Conservation (phyloP, 2,888 invertebrate genomes). For the Gibbula magus region DNA sequence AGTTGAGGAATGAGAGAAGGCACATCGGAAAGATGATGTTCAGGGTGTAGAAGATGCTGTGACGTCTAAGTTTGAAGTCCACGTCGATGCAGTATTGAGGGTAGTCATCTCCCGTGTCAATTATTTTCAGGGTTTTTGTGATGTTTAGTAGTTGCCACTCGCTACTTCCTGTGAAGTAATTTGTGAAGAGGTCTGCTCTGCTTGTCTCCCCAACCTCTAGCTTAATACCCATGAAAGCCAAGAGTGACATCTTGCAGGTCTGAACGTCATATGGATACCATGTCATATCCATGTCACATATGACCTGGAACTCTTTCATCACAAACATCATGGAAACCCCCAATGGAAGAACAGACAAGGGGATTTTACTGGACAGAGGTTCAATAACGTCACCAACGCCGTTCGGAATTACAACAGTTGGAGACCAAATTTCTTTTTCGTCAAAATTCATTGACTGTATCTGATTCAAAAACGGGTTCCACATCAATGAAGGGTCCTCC, state of each 20-base stretch:
- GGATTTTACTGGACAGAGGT: not conserved
- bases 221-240: not conserved
- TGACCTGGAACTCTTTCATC: not conserved
- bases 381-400: not conserved
- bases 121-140: not conserved
- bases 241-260: not conserved
- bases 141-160: not conserved
- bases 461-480: not conserved
- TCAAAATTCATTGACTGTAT: not conserved
- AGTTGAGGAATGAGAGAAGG: constrained; percentile 21
- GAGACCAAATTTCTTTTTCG: not conserved
- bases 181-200: not conserved
- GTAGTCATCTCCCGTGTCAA: no score
- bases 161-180: not conserved
- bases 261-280: not conserved
- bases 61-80: not conserved
- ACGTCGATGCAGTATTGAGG: not conserved
- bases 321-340: not conserved
- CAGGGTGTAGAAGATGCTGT: not conserved
- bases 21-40: constrained; percentile 19
- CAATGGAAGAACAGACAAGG: not conserved
- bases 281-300: not conserved
- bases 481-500: not conserved
- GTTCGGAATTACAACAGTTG: not conserved
- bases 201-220: not conserved